A percentile compares a stretch with the other conserved stretches of the same genome.
Conservation (phyloP, 2,113 vertebrate species). For the Pterocles gutturalis region DNA sequence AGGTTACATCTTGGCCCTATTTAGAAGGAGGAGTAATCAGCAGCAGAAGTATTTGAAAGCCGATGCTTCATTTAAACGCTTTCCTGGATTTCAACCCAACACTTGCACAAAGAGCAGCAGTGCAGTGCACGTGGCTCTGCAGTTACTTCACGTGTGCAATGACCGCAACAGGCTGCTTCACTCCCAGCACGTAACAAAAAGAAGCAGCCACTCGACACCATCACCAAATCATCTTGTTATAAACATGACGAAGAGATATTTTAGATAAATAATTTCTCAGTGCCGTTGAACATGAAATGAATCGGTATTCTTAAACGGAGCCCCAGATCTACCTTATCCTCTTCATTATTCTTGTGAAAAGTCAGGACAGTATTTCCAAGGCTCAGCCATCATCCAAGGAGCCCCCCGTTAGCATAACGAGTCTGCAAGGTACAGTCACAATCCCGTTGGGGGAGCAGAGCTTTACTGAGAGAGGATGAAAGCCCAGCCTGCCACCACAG, state of each 20-base stretch:
- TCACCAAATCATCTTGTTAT: neutral
- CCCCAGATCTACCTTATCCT: neutral
- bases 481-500: neutral
- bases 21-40: neutral
- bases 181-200: neutral
- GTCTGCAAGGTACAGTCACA: neutral
- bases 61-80: neutral
- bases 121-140: fast-evolving
- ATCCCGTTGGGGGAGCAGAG: neutral
- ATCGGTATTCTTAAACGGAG: fast-evolving
- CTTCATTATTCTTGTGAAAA: neutral
- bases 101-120: neutral
- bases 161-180: neutral
- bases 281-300: neutral
- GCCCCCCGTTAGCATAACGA: fast-evolving
- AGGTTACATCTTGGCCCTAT: neutral
- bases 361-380: neutral
- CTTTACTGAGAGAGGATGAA: neutral
- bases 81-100: neutral
- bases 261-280: neutral
- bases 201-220: neutral
- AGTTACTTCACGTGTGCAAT: fast-evolving
- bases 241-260: neutral
- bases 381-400: neutral
- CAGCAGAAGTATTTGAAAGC: neutral